phyloP scores from a whole-genome alignment of 2,797 vertebrate genomes.

The Lepilemur septentrionalis region DNA sequence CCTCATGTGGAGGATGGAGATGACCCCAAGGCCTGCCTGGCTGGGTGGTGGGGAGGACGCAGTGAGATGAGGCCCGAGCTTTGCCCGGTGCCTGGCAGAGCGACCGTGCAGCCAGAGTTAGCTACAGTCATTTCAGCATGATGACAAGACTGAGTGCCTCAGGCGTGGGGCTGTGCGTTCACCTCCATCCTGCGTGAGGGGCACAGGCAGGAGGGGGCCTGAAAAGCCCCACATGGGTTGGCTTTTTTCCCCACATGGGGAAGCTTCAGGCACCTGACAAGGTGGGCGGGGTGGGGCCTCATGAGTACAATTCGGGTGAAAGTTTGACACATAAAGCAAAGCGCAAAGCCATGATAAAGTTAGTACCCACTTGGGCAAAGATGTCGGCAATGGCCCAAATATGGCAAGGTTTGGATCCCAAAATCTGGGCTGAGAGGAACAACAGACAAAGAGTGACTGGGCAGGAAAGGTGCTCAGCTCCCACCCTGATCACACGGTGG shows the following conservation, averaged over 20 bases:
- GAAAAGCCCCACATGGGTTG: background rate
- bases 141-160: accelerated
- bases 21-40: background rate
- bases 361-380: background rate
- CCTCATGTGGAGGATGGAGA: background rate
- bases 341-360: background rate
- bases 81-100: accelerated
- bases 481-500: background rate
- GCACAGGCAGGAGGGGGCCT: background rate
- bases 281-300: background rate
- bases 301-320: background rate
- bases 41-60: accelerated
- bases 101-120: accelerated
- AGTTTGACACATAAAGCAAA: background rate
- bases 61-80: too few relatives aligned
- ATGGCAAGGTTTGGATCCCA: background rate
- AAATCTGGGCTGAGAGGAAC: background rate
- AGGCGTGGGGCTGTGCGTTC: background rate
- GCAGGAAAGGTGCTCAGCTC: background rate
- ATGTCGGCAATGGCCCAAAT: background rate
- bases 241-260: background rate
- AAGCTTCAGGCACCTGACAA: background rate
- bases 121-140: background rate
- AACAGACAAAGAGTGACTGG: background rate
- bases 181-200: background rate